Percentiles rank a stretch among this genome's conserved stretches.
These are phyloP conservation scores for Branchellion lobata DNA, from an alignment of 2,888 invertebrate species.

Conservation along the genomic window DNA sequence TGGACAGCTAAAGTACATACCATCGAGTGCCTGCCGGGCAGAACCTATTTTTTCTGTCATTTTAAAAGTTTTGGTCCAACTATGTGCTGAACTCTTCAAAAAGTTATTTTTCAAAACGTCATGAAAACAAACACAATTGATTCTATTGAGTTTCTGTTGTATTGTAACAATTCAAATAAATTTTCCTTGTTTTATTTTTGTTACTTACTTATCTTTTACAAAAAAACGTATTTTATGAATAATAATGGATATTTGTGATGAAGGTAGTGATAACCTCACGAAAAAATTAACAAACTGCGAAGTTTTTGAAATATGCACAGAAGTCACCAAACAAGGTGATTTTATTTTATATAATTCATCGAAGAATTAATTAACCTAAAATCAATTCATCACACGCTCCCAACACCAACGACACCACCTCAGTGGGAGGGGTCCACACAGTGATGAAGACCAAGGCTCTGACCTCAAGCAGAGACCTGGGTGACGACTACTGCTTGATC, in stretches of 20 bases:
- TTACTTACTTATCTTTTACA: not conserved
- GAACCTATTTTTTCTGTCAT: constrained; percentile 15
- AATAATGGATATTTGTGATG: not conserved
- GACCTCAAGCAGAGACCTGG: constrained; percentile 93
- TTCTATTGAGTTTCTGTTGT: too few species aligned
- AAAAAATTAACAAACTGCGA: not conserved
- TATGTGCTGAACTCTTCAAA: not conserved
- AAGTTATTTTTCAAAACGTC: not conserved
- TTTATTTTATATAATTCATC: constrained; percentile 11
- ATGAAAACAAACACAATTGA: too few species aligned
- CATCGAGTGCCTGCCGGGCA: not conserved
- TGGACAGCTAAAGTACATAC: too few species aligned
- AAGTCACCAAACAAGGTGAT: not conserved
- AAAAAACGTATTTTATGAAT: not conserved
- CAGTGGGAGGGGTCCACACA: constrained; percentile 98
- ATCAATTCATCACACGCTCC: too few species aligned
- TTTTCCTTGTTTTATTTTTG: too few species aligned
- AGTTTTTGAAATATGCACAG: not conserved
- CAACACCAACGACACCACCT: too few species aligned
- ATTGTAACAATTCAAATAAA: not conserved
- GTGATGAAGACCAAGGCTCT: constrained; percentile 96
- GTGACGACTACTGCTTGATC: constrained; percentile 91
- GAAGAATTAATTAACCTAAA: too few species aligned
- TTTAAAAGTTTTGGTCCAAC: not conserved
- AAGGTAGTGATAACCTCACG: not conserved